Evolutionary conservation across 2,888 invertebrate genomes (phyloP).

Genomic region (Leptinotarsa haldemani): DNA sequence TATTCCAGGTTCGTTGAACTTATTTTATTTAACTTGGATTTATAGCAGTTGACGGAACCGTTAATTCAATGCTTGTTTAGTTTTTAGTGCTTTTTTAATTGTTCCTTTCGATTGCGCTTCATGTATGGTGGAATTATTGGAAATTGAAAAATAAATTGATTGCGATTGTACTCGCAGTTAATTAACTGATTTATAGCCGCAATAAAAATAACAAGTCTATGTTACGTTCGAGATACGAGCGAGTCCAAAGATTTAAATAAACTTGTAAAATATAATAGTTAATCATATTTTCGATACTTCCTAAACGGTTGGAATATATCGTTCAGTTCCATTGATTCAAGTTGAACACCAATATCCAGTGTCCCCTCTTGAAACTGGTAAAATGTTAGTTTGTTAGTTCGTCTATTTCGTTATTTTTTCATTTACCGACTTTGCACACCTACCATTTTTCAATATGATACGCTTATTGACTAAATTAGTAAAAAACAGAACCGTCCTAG

Average conservation of each 20-base stretch:
- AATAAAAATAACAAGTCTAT: not conserved
- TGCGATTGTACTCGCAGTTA: not conserved
- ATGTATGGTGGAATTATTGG: constrained; percentile 9
- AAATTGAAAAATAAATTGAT: constrained; percentile 10
- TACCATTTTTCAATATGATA: no score
- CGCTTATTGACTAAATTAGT: no score
- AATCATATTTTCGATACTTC: not conserved
- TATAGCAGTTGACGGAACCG: constrained; percentile 14
- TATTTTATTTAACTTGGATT: constrained; percentile 18
- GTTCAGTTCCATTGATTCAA: no score
- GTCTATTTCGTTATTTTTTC: no score
- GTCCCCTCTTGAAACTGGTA: no score
- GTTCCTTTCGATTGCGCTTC: constrained; percentile 2
- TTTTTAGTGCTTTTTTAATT: constrained; percentile 19
- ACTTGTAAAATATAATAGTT: not conserved
- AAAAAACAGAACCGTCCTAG: no score
- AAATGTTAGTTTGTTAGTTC: no score
- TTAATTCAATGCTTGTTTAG: constrained; percentile 13
- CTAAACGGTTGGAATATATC: no score
- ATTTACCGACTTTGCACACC: no score
- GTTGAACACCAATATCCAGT: no score
- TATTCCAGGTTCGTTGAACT: constrained; percentile 24
- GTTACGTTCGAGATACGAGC: not conserved
- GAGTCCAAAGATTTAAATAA: not conserved
- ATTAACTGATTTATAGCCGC: not conserved